Percentiles rank a stretch among this genome's conserved stretches.
Conservation (phyloP, 2,797 vertebrate genomes). For the Oceanodroma leucorhoa region DNA sequence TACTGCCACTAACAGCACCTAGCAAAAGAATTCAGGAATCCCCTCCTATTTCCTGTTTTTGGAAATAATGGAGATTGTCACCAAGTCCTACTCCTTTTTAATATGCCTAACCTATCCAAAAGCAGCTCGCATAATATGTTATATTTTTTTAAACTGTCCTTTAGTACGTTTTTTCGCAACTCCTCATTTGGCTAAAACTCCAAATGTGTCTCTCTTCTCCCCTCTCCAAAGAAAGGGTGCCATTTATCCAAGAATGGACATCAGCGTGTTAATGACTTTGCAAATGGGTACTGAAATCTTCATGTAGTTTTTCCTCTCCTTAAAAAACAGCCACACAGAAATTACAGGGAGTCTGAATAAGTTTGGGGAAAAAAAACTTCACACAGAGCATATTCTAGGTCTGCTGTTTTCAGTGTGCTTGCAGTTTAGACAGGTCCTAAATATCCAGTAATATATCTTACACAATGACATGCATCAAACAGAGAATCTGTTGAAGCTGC, state of each 20-base stretch:
- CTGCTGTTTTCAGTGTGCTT: neutral
- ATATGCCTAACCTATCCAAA: neutral
- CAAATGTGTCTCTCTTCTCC: neutral
- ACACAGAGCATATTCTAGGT: neutral
- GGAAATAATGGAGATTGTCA: neutral
- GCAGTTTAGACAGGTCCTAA: neutral
- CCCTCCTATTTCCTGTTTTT: neutral
- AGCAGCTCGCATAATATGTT: neutral
- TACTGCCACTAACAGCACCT: neutral
- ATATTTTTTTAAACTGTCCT: neutral
- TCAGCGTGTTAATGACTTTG: neutral
- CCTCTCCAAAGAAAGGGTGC: neutral
- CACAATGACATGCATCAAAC: neutral
- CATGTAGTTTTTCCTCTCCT: neutral
- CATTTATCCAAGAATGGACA: neutral
- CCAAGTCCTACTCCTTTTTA: neutral
- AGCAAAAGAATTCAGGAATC: neutral
- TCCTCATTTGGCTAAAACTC: neutral
- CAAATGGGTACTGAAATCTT: neutral
- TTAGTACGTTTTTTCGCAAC: neutral
- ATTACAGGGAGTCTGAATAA: neutral
- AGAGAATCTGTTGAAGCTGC: conserved; percentile 4
- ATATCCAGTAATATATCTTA: neutral
- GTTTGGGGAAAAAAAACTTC: neutral
- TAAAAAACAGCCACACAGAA: neutral